Conservation (phyloP, 1,140 invertebrate species). For the Lithobius niger region DNA sequence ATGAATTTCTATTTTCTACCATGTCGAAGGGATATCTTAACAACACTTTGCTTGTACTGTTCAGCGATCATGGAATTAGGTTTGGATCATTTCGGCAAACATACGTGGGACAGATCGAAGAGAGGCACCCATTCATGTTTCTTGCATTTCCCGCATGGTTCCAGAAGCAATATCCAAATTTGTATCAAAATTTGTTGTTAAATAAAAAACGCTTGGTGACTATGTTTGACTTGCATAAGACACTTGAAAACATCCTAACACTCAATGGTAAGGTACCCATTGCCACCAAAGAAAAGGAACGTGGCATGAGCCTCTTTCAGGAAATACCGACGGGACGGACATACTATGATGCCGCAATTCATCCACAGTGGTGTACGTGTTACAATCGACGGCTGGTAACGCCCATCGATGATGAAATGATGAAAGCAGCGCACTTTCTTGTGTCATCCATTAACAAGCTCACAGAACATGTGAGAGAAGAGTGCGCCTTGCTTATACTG, state of each 20-base stretch:
- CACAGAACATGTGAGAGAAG: neutral
- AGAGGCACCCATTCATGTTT: constrained; percentile 11
- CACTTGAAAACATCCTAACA: neutral
- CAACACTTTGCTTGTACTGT: constrained; percentile 8
- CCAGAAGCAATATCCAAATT: neutral
- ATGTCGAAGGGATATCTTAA: neutral
- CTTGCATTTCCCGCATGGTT: constrained; percentile 8
- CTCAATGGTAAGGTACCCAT: neutral
- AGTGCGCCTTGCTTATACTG: neutral
- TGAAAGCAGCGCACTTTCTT: too few relatives aligned
- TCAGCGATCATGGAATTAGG: constrained; percentile 13
- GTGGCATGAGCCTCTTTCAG: constrained; percentile 2
- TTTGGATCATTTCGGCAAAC: constrained; percentile 10
- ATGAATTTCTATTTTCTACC: neutral
- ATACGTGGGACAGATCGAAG: constrained; percentile 9
- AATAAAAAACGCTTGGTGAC: constrained; percentile 8
- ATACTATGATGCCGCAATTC: constrained; percentile 29
- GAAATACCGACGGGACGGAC: constrained; percentile 18
- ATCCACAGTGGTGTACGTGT: constrained; percentile 34
- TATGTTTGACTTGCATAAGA: constrained; percentile 9
- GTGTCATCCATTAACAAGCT: neutral
- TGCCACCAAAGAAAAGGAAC: too few relatives aligned
- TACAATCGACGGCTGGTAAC: too few relatives aligned
- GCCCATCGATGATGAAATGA: neutral
- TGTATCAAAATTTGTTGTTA: neutral